Evolutionary conservation across 2,888 invertebrate species (phyloP).

Genomic region (Hirtodrosophila histrioides): DNA sequence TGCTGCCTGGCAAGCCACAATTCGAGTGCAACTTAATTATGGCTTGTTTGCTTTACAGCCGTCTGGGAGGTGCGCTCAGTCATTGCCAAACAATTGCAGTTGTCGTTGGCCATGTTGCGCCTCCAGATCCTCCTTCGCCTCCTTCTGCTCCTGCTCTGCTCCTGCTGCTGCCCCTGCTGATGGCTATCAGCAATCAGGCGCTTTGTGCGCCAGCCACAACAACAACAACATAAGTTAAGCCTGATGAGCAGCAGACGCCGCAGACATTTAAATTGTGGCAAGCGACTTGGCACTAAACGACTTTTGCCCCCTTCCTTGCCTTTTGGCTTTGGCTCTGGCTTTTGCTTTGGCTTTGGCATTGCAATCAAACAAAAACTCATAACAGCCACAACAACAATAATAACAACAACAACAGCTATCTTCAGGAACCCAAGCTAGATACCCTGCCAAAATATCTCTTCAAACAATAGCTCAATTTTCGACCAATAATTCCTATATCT

Average conservation of each 20-base stretch:
- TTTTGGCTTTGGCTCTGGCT: no score
- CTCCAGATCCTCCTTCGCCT: slow-evolving; percentile 19
- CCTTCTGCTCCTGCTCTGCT: slow-evolving; percentile 43
- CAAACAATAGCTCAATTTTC: no score
- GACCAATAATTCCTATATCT: no score
- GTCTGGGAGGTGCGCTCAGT: slow-evolving; percentile 80
- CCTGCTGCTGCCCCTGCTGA: slow-evolving; percentile 53
- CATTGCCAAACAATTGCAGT: slow-evolving; percentile 78
- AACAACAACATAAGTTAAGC: slow-evolving; percentile 32
- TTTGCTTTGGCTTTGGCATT: slow-evolving; percentile 8
- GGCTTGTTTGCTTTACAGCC: slow-evolving; percentile 74
- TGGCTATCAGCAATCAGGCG: slow-evolving; percentile 81
- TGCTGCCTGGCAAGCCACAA: slow-evolving; percentile 13
- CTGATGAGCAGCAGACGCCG: slow-evolving; percentile 70
- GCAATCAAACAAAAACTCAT: slow-evolving; percentile 52
- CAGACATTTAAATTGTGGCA: slow-evolving; percentile 56
- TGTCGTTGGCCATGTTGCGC: slow-evolving; percentile 45
- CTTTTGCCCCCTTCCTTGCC: slow-evolving; percentile 13
- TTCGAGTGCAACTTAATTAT: slow-evolving; percentile 76
- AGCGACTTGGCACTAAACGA: not conserved
- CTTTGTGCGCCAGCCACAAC: slow-evolving; percentile 72
- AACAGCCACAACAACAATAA: slow-evolving; percentile 36
- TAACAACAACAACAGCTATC: no score
- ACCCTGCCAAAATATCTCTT: no score
- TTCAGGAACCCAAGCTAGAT: no score